These are phyloP conservation scores for Musca vetustissima DNA, from an alignment of 1,140 invertebrate genomes.

Conservation along the genomic window DNA sequence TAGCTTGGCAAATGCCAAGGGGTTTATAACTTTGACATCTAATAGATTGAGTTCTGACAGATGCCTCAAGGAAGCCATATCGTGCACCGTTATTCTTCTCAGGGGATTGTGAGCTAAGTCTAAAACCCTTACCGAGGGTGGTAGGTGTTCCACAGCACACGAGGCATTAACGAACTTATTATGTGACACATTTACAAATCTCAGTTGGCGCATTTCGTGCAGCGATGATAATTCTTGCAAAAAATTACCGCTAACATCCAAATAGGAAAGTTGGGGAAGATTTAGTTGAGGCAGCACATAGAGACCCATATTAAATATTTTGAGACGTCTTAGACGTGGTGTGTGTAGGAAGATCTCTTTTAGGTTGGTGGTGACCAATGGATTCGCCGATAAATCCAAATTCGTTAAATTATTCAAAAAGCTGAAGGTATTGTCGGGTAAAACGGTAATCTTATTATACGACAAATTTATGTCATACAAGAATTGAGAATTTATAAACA, in stretches of 20 bases:
- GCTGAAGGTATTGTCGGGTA: slow-evolving; percentile 87
- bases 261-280: slow-evolving; percentile 63
- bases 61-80: slow-evolving; percentile 43
- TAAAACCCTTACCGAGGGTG: slow-evolving; percentile 43
- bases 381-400: slow-evolving; percentile 79
- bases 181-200: slow-evolving; percentile 64
- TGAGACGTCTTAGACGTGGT: slow-evolving; percentile 74
- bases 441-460: slow-evolving; percentile 77
- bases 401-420: slow-evolving; percentile 75
- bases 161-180: slow-evolving; percentile 61
- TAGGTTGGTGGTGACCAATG: slow-evolving; percentile 78
- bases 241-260: slow-evolving; percentile 55
- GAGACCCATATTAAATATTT: slow-evolving; percentile 73
- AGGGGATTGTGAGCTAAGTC: slow-evolving; percentile 53
- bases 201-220: slow-evolving; percentile 60
- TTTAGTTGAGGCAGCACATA: slow-evolving; percentile 69
- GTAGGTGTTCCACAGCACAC: slow-evolving; percentile 50
- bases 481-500: slow-evolving; percentile 79
- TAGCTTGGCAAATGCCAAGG: slow-evolving; percentile 53
- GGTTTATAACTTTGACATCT: slow-evolving; percentile 50
- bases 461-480: slow-evolving; percentile 77
- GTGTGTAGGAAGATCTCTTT: slow-evolving; percentile 88
- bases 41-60: slow-evolving; percentile 49
- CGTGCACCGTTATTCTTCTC: slow-evolving; percentile 46
- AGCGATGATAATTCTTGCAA: slow-evolving; percentile 57